Conservation (phyloP, 2,888 invertebrate species). For the Teinopalpus imperialis region DNA sequence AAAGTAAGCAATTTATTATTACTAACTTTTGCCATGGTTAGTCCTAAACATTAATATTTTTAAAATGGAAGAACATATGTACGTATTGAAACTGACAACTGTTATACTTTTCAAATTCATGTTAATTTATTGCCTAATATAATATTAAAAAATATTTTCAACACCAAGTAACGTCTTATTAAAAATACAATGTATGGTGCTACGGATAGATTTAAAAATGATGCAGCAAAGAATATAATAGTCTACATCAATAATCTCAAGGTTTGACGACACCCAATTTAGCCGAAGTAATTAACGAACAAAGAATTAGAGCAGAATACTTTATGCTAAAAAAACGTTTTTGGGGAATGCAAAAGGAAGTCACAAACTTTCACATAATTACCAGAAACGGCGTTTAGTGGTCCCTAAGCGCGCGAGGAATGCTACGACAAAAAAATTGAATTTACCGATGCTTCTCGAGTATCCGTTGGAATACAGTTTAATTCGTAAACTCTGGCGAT, state of each 20-base stretch:
- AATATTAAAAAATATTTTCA: too few relatives aligned
- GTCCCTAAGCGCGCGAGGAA: constrained; percentile 39
- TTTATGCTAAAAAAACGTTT: constrained; percentile 26
- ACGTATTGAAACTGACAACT: too few relatives aligned
- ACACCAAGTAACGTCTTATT: too few relatives aligned
- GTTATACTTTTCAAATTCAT: too few relatives aligned
- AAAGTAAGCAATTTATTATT: too few relatives aligned
- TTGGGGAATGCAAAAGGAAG: constrained; percentile 35
- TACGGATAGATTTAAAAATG: too few relatives aligned
- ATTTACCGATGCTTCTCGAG: constrained; percentile 7
- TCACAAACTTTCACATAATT: constrained; percentile 43
- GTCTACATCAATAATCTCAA: neutral
- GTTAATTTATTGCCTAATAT: too few relatives aligned
- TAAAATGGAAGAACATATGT: too few relatives aligned
- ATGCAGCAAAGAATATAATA: too few relatives aligned
- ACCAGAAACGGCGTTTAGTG: constrained; percentile 37
- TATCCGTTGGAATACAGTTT: constrained; percentile 29
- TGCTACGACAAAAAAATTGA: constrained; percentile 36
- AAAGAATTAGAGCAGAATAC: constrained; percentile 8
- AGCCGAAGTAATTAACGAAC: constrained; percentile 37
- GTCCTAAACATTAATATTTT: too few relatives aligned
- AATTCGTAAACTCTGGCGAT: constrained; percentile 24
- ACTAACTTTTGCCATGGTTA: too few relatives aligned
- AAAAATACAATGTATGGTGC: too few relatives aligned
- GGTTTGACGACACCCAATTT: constrained; percentile 23